phyloP scores from a whole-genome alignment of 1,140 invertebrate genomes.

The Pectinophora gossypiella region DNA sequence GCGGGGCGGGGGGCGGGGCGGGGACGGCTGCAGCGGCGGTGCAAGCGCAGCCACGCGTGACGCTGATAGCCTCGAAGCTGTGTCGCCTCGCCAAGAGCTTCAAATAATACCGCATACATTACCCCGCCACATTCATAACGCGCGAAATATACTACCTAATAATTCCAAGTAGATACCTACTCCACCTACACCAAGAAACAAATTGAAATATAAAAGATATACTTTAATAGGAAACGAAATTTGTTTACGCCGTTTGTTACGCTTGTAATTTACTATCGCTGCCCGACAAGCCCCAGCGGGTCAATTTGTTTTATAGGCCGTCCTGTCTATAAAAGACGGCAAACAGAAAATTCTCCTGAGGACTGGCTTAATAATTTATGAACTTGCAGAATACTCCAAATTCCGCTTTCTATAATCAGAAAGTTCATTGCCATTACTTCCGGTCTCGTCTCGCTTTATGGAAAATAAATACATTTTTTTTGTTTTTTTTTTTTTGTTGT shows the following conservation, averaged over 20 bases:
- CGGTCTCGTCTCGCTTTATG: not conserved
- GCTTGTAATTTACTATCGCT: slow-evolving; percentile 37
- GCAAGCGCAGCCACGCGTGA: slow-evolving; percentile 33
- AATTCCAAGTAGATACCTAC: not conserved
- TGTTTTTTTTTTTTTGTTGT: too few relatives aligned
- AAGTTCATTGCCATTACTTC: not conserved
- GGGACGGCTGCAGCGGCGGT: not conserved
- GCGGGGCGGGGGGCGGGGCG: slow-evolving; percentile 12
- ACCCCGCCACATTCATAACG: not conserved
- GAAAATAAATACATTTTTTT: too few relatives aligned
- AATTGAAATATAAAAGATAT: too few relatives aligned
- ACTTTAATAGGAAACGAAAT: slow-evolving; percentile 19
- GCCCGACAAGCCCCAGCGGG: slow-evolving; percentile 37
- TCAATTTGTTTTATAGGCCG: slow-evolving; percentile 54
- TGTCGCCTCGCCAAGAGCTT: slow-evolving; percentile 22
- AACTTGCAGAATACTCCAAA: slow-evolving; percentile 30
- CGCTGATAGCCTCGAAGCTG: slow-evolving; percentile 37
- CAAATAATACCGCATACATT: slow-evolving; percentile 19
- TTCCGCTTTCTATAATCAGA: slow-evolving; percentile 1
- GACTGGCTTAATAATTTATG: slow-evolving; percentile 48
- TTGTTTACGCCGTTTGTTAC: slow-evolving; percentile 21
- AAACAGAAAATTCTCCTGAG: slow-evolving; percentile 46
- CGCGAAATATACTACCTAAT: not conserved
- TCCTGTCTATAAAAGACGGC: slow-evolving; percentile 55
- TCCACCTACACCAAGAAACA: not conserved